Conservation (phyloP, 2,113 vertebrate species). For the Platysternon megacephalum region DNA sequence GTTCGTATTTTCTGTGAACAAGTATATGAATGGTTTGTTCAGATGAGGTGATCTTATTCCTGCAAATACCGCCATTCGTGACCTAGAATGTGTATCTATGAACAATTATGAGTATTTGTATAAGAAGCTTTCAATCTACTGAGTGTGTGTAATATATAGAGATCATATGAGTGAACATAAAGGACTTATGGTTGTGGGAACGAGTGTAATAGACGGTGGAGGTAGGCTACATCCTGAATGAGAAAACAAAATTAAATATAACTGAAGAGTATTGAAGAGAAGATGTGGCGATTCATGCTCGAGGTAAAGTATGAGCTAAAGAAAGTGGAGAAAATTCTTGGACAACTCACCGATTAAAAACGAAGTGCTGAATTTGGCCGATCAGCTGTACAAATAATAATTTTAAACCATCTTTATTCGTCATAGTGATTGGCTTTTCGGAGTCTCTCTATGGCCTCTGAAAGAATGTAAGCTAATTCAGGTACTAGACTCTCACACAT, state of each 20-base stretch:
- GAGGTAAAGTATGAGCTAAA: too few relatives aligned
- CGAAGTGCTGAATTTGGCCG: background rate
- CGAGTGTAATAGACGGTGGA: background rate
- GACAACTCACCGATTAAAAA: background rate
- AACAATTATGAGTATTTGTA: background rate
- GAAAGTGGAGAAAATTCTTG: background rate
- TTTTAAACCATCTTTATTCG: background rate
- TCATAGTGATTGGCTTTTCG: background rate
- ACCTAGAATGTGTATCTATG: background rate
- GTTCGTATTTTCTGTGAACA: background rate
- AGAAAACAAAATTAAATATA: background rate
- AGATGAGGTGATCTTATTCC: background rate
- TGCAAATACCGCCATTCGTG: background rate
- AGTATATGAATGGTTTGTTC: background rate
- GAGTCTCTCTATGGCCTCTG: background rate
- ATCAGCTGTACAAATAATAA: background rate
- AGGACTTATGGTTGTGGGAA: background rate
- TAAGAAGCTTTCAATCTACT: background rate
- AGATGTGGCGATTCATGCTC: background rate
- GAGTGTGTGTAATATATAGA: background rate
- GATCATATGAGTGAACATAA: background rate
- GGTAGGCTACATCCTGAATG: background rate
- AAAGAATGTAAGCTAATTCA: background rate
- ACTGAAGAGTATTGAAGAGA: background rate
- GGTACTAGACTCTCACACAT: background rate